These are phyloP conservation scores for Meloidogyne exigua DNA, from an alignment of 1,140 invertebrate species.

Conservation along the genomic window DNA sequence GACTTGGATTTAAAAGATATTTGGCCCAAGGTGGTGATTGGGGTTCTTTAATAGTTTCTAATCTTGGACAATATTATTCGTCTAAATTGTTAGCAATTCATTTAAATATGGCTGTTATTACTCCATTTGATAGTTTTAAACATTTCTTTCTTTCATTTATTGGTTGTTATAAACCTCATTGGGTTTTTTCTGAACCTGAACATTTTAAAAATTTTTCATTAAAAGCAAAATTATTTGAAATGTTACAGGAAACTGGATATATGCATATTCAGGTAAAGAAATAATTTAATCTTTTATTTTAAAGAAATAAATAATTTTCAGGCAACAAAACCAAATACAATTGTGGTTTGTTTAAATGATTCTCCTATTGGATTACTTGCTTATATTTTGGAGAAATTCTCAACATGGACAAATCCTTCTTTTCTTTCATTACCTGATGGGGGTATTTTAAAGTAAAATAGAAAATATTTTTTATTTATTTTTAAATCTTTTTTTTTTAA, in stretches of 20 bases:
- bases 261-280: constrained; percentile 69
- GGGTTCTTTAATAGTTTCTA: constrained; percentile 62
- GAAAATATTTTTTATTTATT: background rate
- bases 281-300: constrained; percentile 2
- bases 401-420: constrained; percentile 72
- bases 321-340: constrained; percentile 74
- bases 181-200: constrained; percentile 66
- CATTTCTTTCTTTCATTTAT: constrained; percentile 9
- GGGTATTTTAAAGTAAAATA: constrained; percentile 20
- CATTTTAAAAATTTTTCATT: constrained; percentile 68
- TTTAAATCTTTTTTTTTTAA: constrained; percentile 66
- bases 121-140: constrained; percentile 6
- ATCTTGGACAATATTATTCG: constrained; percentile 73
- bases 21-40: constrained; percentile 81
- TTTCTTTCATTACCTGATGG: constrained; percentile 70
- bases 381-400: constrained; percentile 83
- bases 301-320: background rate
- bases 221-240: constrained; percentile 63
- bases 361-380: constrained; percentile 75
- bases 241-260: constrained; percentile 78
- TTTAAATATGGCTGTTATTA: constrained; percentile 70
- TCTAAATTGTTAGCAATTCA: constrained; percentile 73
- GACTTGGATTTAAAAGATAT: constrained; percentile 76
- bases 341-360: constrained; percentile 67
- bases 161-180: constrained; percentile 56